Evolutionary conservation across 2,888 invertebrate species (phyloP), one percentile per base, ranked within the genome.

Genomic region (Pterostichus madidus): DNA sequence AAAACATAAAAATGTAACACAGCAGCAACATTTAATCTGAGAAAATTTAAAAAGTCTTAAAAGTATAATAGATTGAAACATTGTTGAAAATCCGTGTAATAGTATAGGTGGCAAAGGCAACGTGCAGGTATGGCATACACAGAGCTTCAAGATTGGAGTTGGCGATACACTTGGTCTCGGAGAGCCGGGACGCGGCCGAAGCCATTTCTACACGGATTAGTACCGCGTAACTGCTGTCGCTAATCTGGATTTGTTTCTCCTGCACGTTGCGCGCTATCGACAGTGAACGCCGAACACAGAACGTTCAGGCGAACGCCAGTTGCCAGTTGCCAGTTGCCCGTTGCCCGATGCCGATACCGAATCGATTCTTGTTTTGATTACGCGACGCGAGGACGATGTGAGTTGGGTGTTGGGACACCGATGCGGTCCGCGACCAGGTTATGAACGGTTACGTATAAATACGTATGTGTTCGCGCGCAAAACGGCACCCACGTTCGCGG

Each of bases 121-220:
- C 31, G 64, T 71, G 17, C 68, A 71, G 44, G 68, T 71, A 17
- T 10, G 56, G 17, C 56, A 56, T 8, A 56, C 49, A 13, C 8
- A 31, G 64, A 64, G 35, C 35, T 13, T 64, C 13, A 39, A 64
- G 39, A 71, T 71, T 71, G 68, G 15, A 39, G 1, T 5, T 5
- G 13, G 56, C 56, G 68, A 71, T 71, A 71, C 17, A 39, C 15
- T 35, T 59, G 59, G 11, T 15, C 59, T 59, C 2, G 1, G 39
- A 1, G 13, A 4, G 17, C 11, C 15, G 13, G 64, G 64, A 44
- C 8, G 76, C 53, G n/a, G 44, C 77, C 53, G 17, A 53, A 53
- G 59, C 77, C 77, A 77, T 77, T 77, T 77, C 77, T 77, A 56
- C 56, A 56, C 77, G 77, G 77, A 77, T 77, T 77, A 77, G 77